Conservation (phyloP, 2,888 invertebrate species). For the Diabrotica balteata region DNA sequence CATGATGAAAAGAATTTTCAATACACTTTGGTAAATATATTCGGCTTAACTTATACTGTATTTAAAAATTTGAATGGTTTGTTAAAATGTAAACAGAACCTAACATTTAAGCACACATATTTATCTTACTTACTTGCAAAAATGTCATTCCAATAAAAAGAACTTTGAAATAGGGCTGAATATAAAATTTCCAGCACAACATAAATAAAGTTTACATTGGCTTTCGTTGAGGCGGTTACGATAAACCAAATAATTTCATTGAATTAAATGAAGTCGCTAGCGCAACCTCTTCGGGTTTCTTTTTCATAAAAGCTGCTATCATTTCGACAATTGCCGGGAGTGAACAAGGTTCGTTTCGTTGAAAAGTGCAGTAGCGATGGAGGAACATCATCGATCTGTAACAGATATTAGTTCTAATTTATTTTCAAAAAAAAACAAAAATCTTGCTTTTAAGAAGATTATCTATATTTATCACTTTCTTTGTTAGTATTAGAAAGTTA, state of each 20-base stretch:
- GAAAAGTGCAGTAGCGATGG: constrained; percentile 92
- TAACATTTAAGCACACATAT: no score
- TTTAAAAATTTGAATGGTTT: no score
- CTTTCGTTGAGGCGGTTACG: constrained; percentile 63
- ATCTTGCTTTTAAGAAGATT: no score
- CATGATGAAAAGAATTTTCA: no score
- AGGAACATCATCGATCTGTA: constrained; percentile 79
- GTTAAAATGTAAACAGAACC: no score
- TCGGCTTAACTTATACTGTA: no score
- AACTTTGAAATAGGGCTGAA: constrained; percentile 25
- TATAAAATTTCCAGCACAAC: constrained; percentile 12
- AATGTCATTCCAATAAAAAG: background rate
- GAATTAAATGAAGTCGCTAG: constrained; percentile 91
- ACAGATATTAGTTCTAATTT: constrained; percentile 23
- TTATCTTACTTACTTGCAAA: no score
- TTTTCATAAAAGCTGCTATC: constrained; percentile 89
- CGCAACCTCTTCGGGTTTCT: constrained; percentile 88
- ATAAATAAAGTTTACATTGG: constrained; percentile 11
- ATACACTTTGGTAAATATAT: no score
- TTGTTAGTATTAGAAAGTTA: no score
- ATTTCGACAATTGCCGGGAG: constrained; percentile 92
- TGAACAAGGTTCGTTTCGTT: constrained; percentile 95
- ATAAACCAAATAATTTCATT: constrained; percentile 85
- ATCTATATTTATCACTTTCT: no score
- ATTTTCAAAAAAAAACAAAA: no score